Percentiles rank a stretch among this genome's conserved stretches.
phyloP scores from a whole-genome alignment of 2,113 vertebrate species.

The Brachirus orientalis region DNA sequence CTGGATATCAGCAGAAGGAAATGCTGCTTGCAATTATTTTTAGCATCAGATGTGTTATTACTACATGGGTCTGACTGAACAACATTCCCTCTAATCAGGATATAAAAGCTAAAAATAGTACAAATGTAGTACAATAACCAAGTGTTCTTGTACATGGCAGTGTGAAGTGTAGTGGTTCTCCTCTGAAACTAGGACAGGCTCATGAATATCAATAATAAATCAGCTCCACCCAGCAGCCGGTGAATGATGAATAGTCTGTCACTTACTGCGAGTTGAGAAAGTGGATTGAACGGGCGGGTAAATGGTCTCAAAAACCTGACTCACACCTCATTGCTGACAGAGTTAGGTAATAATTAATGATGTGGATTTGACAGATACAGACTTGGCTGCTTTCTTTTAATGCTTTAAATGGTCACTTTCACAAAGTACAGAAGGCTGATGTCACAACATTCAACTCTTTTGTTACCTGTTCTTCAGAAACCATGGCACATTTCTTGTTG shows the following conservation, averaged over 20 bases:
- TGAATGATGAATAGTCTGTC: constrained; percentile 26
- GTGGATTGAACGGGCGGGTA: constrained; percentile 11
- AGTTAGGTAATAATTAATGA: neutral
- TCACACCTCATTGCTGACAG: neutral
- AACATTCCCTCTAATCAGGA: neutral
- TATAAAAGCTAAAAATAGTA: neutral
- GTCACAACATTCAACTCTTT: neutral
- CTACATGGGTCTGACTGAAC: neutral
- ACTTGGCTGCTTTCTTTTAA: constrained; percentile 9
- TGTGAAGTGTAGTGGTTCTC: neutral
- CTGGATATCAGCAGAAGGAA: neutral
- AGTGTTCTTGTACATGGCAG: neutral
- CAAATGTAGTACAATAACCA: neutral
- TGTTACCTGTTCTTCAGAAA: no score
- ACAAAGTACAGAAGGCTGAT: neutral
- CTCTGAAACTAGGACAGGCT: constrained; percentile 13
- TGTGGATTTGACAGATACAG: constrained; percentile 1
- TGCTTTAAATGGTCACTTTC: neutral
- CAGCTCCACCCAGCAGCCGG: constrained; percentile 11
- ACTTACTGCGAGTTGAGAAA: constrained; percentile 14
- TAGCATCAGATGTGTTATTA: neutral
- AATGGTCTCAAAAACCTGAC: constrained; percentile 29
- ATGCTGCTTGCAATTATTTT: neutral
- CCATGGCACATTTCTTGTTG: no score
- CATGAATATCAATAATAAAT: constrained; percentile 53